Evolutionary conservation across 2,797 vertebrate genomes (phyloP), one percentile per base, ranked within the genome.

Genomic region (Yasuhikotakia modesta): DNA sequence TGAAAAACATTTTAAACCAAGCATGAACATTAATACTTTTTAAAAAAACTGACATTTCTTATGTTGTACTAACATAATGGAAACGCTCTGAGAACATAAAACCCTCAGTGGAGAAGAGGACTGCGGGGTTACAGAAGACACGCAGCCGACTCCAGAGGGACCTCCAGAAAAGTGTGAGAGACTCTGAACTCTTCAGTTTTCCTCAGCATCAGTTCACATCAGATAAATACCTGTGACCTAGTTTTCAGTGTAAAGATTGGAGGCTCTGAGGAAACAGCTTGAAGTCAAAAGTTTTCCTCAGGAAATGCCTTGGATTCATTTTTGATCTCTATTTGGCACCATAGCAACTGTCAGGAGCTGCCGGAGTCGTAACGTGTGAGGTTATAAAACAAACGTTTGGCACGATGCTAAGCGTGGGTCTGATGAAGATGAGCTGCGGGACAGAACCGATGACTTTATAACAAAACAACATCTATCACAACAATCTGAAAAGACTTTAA

Each of bases 311-410:
- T 66, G 74, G 77, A 79, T 76, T 81, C 14, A 72, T 74, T 83
- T 79, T 61, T 89, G 90, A 91, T 89, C 87, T 81, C 86, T 82
- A 74, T 79, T 83, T 81, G 86, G 81, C 64, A 58, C 88, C 90
- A 91, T 90, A 88, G 91, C 87, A 92, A 90, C 90, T 64, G 50
- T 86, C 89, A 86, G 64, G 45, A 88, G 82, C 74, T 87, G 87
- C 86, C 86, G 78, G 84, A 87, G 61, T 79, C 79, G 80, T 87
- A 86, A 85, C 86, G 84, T 79, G 81, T 82, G 81, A 63, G 83
- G 83, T 82, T 83, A 84, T 57, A 80, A 85, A 84, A 82, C 81
- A 89, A 90, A 82, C 84, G 83, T 88, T 85, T 87, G 82, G 88
- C 84, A 74, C 68, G 85, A 85, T 87, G 86, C 85, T 84, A 83